Evolutionary conservation across 2,113 vertebrate genomes (phyloP).

Genomic region (Chelonoidis abingdonii): DNA sequence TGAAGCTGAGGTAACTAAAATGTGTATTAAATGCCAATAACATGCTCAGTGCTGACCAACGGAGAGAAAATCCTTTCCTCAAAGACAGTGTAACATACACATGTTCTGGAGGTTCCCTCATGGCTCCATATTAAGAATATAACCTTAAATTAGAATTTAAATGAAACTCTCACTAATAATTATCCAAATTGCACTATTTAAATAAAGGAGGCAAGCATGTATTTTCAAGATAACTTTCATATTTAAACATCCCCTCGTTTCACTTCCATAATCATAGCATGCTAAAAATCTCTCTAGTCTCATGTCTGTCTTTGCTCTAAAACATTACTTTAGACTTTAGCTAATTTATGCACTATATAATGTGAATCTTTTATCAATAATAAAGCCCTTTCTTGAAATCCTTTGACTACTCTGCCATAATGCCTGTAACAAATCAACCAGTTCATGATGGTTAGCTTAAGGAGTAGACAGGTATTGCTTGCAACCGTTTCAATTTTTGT

Average conservation of each 20-base stretch:
- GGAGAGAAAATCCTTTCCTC: neutral
- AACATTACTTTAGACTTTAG: neutral
- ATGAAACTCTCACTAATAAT: neutral
- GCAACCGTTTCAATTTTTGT: neutral
- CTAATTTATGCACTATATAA: too few species aligned
- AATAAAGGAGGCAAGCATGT: neutral
- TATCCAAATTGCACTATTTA: neutral
- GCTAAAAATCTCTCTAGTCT: neutral
- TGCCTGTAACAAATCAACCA: neutral
- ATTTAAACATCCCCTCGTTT: rapidly evolving
- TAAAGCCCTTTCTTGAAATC: neutral
- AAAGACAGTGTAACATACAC: neutral
- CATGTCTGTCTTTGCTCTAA: neutral
- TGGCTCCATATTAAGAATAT: neutral
- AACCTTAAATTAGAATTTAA: neutral
- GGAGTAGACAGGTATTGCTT: neutral
- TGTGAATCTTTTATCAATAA: neutral
- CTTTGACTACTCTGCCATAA: neutral
- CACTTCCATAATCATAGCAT: neutral
- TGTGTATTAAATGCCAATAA: neutral
- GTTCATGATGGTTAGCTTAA: neutral
- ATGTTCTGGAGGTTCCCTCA: neutral
- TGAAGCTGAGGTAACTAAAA: constrained; percentile 92
- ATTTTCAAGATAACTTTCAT: neutral
- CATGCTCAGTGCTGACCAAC: neutral